Evolutionary conservation across 2,888 invertebrate genomes (phyloP).

Genomic region (Xylota segnis): DNA sequence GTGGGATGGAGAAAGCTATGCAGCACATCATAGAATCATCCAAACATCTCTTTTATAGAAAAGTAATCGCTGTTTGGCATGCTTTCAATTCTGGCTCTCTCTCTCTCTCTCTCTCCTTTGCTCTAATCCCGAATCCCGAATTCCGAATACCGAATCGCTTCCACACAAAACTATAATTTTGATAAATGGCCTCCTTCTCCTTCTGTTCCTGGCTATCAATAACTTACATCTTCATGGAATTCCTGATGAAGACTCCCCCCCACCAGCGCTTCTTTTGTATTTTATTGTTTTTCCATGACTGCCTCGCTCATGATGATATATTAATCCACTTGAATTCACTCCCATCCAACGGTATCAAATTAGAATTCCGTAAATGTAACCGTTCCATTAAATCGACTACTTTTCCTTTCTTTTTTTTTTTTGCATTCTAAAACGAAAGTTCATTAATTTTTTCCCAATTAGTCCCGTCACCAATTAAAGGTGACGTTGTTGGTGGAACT

Average conservation of each 20-base stretch:
- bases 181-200: conserved; percentile 66
- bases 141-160: conserved; percentile 34
- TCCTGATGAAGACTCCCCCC: conserved; percentile 47
- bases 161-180: conserved; percentile 72
- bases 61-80: conserved; percentile 75
- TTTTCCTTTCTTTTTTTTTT: conserved; percentile 16
- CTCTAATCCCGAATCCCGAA: neutral
- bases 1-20: conserved; percentile 46
- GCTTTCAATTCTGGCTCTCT: conserved; percentile 63
- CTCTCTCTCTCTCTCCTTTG: too few species aligned
- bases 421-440: conserved; percentile 48
- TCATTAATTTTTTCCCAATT: conserved; percentile 75
- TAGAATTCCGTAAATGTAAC: conserved; percentile 72
- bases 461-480: conserved; percentile 76
- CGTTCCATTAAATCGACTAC: conserved; percentile 55
- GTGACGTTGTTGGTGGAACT: conserved; percentile 69
- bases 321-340: conserved; percentile 63
- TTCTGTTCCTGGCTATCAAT: conserved; percentile 68
- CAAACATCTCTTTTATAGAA: conserved; percentile 63
- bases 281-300: conserved; percentile 69
- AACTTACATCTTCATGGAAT: conserved; percentile 74
- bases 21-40: conserved; percentile 50
- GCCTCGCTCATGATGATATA: conserved; percentile 64
- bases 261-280: too few species aligned
- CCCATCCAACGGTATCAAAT: conserved; percentile 47